Base-by-base conservation (phyloP, 2,888 invertebrate species). In the Troglohyphantes excavatus region DNA sequence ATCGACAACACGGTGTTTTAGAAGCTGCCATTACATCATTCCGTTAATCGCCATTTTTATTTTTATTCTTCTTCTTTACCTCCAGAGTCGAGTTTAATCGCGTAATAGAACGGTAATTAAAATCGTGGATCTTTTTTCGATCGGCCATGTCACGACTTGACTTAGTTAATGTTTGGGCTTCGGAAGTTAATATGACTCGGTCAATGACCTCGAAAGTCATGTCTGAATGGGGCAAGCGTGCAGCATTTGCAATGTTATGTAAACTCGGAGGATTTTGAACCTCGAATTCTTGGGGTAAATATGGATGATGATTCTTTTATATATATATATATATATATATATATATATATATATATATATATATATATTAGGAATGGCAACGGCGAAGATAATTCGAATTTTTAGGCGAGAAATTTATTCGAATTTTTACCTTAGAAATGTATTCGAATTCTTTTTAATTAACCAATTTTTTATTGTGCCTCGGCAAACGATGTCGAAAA, bases 21-120 rank as follows among this genome's bases (percentile, higher is more conserved):
- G 9, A 21, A 11, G 70, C 23, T 23, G 17, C 26, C 26, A 53
- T 53, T 53, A 53, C 53, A 53, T 53, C 53, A 53, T 53, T 53
- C 53, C 53, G 53, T 53, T 53, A 53, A 53, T 53, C 53, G 53
- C 53, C 17, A 13, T 27, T 43, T 70, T 70, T 29, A 27, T 7
- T 26, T 13, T n/a, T n/a, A n/a, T n/a, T n/a, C n/a, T 70, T 70
- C 21, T 21, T 21, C 43, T 23, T 46, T 46, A 72, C 26, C 26
- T 17, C 6, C 26, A 72, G n/a, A n/a, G 26, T 11, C 7, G 5
- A 19, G 39, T 72, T 46, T 72, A 78, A 61, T 65, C 63, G 43
- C 78, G 26, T 65, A 65, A 65, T 29, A 33, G 29, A 39, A 61
- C 43, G 63, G 39, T 78, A 78, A 78, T 78, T 78, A 78, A 78